phyloP scores from a whole-genome alignment of 2,797 vertebrate genomes.

The Anniella stebbinsi region DNA sequence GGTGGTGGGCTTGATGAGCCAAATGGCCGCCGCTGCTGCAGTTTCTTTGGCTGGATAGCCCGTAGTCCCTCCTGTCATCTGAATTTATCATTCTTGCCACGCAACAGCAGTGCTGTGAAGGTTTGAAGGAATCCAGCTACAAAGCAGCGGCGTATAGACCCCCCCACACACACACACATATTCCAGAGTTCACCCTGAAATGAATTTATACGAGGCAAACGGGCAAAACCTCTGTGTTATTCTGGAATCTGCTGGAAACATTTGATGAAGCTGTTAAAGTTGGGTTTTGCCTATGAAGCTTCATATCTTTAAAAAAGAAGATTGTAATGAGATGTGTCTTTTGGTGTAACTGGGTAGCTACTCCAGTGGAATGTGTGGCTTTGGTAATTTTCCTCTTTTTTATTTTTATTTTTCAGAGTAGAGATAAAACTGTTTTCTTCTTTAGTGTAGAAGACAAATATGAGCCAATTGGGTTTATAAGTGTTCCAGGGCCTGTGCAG shows the following conservation, averaged over 20 bases:
- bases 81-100: too few species aligned
- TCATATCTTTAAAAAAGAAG: background rate
- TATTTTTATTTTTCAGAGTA: conserved; percentile 81
- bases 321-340: background rate
- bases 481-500: conserved; percentile 89
- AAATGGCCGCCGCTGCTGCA: too few species aligned
- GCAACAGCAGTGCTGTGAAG: too few species aligned
- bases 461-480: conserved; percentile 88
- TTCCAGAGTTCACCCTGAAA: background rate
- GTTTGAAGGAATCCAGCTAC: too few species aligned
- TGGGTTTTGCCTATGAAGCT: background rate
- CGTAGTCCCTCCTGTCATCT: too few species aligned
- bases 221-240: background rate
- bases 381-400: conserved; percentile 11
- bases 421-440: conserved; percentile 93
- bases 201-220: background rate
- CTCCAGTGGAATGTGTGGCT: background rate
- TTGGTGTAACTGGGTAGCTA: background rate
- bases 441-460: conserved; percentile 86
- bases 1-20: too few species aligned
- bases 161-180: too few species aligned
- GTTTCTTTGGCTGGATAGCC: too few species aligned
- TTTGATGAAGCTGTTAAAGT: background rate
- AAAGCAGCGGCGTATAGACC: too few species aligned
- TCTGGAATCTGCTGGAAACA: background rate